Conservation (phyloP, 2,113 vertebrate species). For the Menidia beryllina region DNA sequence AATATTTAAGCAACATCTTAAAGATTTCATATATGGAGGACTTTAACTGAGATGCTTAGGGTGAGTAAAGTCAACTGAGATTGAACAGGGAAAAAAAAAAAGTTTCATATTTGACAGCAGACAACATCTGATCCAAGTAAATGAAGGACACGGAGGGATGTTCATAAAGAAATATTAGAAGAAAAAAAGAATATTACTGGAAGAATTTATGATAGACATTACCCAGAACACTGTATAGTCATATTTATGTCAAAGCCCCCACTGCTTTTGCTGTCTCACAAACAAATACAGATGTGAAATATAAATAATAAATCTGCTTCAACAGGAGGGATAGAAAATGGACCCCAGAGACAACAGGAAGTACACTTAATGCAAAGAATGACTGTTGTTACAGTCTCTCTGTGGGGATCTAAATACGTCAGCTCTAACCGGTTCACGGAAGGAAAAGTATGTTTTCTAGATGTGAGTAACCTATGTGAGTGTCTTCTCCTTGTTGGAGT, state of each 20-base stretch:
- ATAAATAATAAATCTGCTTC: constrained; percentile 19
- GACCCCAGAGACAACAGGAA: constrained; percentile 27
- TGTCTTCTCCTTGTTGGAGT: not conserved
- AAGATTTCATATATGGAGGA: too few relatives aligned
- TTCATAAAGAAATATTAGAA: too few relatives aligned
- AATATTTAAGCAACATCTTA: too few relatives aligned
- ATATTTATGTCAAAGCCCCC: not conserved
- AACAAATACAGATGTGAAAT: constrained; percentile 19
- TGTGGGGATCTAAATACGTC: constrained; percentile 58
- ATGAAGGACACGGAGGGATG: not conserved
- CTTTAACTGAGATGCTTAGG: too few relatives aligned
- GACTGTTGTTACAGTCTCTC: constrained; percentile 56
- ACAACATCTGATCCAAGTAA: constrained; percentile 21
- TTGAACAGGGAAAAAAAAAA: not conserved
- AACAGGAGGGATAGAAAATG: constrained; percentile 9
- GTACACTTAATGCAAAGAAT: constrained; percentile 31
- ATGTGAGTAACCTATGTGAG: not conserved
- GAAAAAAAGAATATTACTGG: too few relatives aligned
- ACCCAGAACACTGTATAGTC: too few relatives aligned
- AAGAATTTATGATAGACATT: too few relatives aligned
- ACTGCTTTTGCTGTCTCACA: constrained; percentile 1
- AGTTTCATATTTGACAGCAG: constrained; percentile 27
- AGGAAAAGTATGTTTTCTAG: constrained; percentile 2
- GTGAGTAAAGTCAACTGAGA: not conserved
- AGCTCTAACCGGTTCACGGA: constrained; percentile 36